Base-by-base conservation (phyloP, 2,797 vertebrate genomes). In the Lutjanus argentimaculatus region DNA sequence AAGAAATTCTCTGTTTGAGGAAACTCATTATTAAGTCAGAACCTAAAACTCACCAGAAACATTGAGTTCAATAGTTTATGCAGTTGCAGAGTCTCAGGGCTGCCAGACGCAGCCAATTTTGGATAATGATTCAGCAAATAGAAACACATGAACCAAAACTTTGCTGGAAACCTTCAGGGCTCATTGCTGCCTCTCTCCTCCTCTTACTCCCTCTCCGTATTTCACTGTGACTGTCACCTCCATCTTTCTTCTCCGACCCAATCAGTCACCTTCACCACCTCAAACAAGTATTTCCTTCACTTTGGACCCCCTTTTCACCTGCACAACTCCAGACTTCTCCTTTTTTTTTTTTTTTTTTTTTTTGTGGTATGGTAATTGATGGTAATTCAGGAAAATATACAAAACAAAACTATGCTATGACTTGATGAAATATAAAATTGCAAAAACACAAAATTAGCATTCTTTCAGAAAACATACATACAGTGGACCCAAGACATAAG, bases 241-340 rank as follows among this genome's bases (percentile, higher is more conserved):
- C 64, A 64, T 83, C 72, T 75, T 80, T 75, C 68, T 67, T 86
- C 71, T 62, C 67, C 55, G 17, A 71, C 83, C 67, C 61, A 77
- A 72, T 86, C 75, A 72, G 58, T 72, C 75, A 76, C 67, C 40
- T 30, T 71, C 68, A 45, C 59, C 57, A 59, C 51, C 45, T 51
- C 52, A 69, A 72, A 61, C 12, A 25, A 69, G 40, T 2, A 12
- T 21, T 13, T 71, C 10, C 19, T 30, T 21, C 14, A 16, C 12
- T 63, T 68, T 8, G 62, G 10, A 7, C 25, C 42, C 48, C 65
- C 43, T 7, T 46, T 48, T 62, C 49, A 43, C 21, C 11, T 42
- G 8, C 48, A 17, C 16, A 0, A 71, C 63, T 25, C 8, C n/a
- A 22, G 45, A 46, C 45, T 46, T 36, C 30, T 36, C 6, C 30